Conservation (phyloP, 1,140 invertebrate species). For the Dinothrombium tinctorium region DNA sequence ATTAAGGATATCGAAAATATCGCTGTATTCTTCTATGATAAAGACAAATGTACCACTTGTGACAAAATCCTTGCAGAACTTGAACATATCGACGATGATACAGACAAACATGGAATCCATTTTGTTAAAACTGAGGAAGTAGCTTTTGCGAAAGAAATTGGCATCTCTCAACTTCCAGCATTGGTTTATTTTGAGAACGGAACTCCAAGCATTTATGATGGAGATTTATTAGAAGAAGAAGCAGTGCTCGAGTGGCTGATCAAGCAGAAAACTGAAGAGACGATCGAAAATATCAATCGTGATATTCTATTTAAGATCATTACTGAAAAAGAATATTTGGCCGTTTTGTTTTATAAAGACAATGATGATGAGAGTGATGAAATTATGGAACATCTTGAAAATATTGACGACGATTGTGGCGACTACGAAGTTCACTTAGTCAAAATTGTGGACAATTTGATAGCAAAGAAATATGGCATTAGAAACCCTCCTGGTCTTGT, state of each 20-base stretch:
- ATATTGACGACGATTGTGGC: constrained; percentile 69
- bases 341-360: constrained; percentile 78
- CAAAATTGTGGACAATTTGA: constrained; percentile 61
- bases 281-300: constrained; percentile 68
- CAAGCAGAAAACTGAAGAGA: constrained; percentile 68
- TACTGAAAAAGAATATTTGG: constrained; percentile 69
- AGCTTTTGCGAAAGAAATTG: constrained; percentile 55
- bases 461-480: constrained; percentile 83
- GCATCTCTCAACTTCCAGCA: constrained; percentile 50
- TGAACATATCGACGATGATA: constrained; percentile 81
- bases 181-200: constrained; percentile 18
- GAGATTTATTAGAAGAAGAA: constrained; percentile 17
- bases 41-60: constrained; percentile 35
- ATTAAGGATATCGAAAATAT: constrained; percentile 72
- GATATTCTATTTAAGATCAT: constrained; percentile 61
- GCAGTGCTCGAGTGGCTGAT: constrained; percentile 18
- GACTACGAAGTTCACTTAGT: constrained; percentile 80
- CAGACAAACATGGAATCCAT: constrained; percentile 69
- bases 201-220: constrained; percentile 14
- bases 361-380: constrained; percentile 25
- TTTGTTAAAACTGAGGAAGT: constrained; percentile 80
- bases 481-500: constrained; percentile 66
- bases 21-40: constrained; percentile 70
- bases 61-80: constrained; percentile 57
- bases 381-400: constrained; percentile 51